phyloP scores from a whole-genome alignment of 2,797 vertebrate species.

The Rhincodon typus region DNA sequence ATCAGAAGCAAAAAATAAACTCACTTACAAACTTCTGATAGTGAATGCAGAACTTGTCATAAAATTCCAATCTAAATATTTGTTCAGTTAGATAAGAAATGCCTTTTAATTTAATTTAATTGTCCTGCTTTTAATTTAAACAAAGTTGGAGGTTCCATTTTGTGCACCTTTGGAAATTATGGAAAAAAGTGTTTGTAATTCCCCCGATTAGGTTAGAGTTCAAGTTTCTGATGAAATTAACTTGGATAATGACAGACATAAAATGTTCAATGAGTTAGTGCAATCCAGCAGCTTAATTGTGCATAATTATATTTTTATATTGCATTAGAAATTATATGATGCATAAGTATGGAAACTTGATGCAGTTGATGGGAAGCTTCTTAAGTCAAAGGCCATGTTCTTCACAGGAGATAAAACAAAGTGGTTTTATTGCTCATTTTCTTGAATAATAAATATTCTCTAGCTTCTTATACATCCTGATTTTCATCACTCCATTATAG shows the following conservation, averaged over 20 bases:
- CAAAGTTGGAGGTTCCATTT: neutral
- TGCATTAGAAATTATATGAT: neutral
- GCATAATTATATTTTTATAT: neutral
- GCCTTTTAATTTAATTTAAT: too few species aligned
- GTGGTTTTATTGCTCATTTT: neutral
- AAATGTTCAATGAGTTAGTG: neutral
- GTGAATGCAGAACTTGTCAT: neutral
- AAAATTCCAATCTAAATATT: neutral
- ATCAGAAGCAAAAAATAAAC: conserved; percentile 8
- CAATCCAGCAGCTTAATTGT: neutral
- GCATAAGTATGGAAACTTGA: neutral
- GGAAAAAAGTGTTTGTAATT: neutral
- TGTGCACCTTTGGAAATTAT: neutral
- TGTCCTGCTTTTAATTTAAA: neutral
- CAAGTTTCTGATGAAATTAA: neutral
- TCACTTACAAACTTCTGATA: neutral
- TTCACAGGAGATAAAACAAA: neutral
- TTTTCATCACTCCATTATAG: neutral
- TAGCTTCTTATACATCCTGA: too few species aligned
- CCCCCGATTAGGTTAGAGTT: neutral
- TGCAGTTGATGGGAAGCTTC: neutral
- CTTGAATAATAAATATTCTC: neutral
- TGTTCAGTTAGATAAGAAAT: neutral
- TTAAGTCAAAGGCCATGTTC: neutral
- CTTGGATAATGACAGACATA: neutral